Evolutionary conservation across 2,113 vertebrate species (phyloP).

Genomic region (Cebus imitator): DNA sequence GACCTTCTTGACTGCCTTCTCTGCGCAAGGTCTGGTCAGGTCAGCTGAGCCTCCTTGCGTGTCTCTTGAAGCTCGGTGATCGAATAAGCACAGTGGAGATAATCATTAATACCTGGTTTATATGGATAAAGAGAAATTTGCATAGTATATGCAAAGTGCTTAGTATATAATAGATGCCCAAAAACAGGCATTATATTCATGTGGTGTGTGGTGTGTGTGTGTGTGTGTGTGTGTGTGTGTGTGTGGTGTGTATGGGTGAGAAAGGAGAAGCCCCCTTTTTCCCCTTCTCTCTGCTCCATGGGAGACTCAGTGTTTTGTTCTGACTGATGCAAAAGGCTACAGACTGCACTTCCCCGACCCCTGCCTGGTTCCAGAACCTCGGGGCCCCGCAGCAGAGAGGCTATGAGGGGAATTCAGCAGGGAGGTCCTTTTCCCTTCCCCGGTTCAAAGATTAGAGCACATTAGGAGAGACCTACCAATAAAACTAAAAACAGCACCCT

Average conservation of each 20-base stretch:
- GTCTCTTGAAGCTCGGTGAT: neutral
- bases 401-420: no score
- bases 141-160: neutral
- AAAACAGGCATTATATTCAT: neutral
- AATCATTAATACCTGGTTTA: neutral
- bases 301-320: neutral
- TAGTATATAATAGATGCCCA: neutral
- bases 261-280: neutral
- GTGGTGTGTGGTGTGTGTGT: neutral
- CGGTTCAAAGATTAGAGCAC: neutral
- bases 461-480: neutral
- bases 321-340: neutral
- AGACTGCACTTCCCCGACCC: neutral
- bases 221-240: neutral
- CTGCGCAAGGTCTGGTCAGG: no score
- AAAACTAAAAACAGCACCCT: neutral
- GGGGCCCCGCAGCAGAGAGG: neutral
- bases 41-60: neutral
- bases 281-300: neutral
- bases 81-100: neutral
- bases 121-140: neutral
- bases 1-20: neutral
- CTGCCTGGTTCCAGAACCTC: neutral
- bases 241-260: neutral
- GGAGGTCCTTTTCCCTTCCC: neutral